Conservation (phyloP, 92 coral and sea anemone species). For the Montipora capitata region DNA sequence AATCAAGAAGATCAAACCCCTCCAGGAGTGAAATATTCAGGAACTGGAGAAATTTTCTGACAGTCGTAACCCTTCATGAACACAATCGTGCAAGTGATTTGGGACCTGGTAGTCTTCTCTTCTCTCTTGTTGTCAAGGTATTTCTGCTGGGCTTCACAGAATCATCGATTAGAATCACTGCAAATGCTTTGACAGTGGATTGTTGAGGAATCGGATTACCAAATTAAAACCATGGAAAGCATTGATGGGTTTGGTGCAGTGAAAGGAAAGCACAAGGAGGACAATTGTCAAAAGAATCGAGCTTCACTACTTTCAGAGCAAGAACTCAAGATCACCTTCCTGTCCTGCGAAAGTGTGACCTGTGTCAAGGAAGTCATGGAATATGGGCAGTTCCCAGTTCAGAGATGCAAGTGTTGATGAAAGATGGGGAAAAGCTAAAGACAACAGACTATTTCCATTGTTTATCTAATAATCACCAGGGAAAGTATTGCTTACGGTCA, state of each 20-base stretch:
- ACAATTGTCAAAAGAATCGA: too few species aligned
- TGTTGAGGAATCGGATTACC: too few species aligned
- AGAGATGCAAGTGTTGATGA: conserved; percentile 39
- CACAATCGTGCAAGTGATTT: conserved; percentile 23
- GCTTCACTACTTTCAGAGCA: neutral
- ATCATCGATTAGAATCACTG: conserved; percentile 17
- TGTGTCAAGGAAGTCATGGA: conserved; percentile 56
- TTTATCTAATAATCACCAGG: conserved; percentile 60
- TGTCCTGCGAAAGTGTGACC: conserved; percentile 6
- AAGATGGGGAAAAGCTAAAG: conserved; percentile 67
- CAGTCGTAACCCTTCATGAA: conserved; percentile 34
- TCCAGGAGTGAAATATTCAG: too few species aligned
- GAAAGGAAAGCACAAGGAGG: too few species aligned
- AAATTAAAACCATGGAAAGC: too few species aligned
- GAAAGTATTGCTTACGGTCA: conserved; percentile 41
- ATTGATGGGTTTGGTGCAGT: conserved; percentile 19
- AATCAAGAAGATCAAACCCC: neutral
- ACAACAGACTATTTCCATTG: conserved; percentile 64
- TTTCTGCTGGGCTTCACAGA: conserved; percentile 18
- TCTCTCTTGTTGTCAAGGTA: conserved; percentile 28
- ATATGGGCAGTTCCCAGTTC: conserved; percentile 44
- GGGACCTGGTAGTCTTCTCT: conserved; percentile 38
- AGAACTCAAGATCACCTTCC: too few species aligned
- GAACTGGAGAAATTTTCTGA: conserved; percentile 5
- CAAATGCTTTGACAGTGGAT: conserved; percentile 46